Evolutionary conservation across 2,888 invertebrate genomes (phyloP).

Genomic region (Eucriotettix oculatus): DNA sequence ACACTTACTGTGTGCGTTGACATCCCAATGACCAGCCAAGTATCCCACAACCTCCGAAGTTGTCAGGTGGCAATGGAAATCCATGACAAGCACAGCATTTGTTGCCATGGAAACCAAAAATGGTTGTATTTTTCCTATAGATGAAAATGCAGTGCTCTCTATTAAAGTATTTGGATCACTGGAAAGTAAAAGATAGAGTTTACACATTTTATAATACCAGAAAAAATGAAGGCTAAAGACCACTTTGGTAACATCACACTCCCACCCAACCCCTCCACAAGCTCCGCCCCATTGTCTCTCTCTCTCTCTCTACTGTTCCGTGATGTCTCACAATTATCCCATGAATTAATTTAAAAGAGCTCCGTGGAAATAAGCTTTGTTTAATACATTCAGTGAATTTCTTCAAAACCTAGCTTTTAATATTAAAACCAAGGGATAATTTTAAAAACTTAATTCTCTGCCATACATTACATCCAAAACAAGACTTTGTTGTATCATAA

Average conservation of each 20-base stretch:
- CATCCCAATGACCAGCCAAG: constrained; percentile 88
- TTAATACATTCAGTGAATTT: no score
- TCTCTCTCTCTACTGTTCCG: no score
- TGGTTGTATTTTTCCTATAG: constrained; percentile 80
- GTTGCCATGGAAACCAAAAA: constrained; percentile 76
- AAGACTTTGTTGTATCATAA: no score
- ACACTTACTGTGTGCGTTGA: constrained; percentile 75
- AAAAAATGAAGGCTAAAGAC: background rate
- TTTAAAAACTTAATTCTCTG: no score
- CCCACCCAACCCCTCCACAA: no score
- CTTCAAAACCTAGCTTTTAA: no score
- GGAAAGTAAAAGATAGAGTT: constrained; percentile 9
- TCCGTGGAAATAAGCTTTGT: no score
- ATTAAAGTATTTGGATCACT: constrained; percentile 83
- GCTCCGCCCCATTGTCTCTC: no score
- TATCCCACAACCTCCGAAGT: constrained; percentile 92
- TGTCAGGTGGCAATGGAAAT: constrained; percentile 88
- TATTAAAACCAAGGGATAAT: no score
- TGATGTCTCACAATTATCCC: no score
- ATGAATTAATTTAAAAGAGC: no score
- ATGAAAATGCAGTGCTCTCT: constrained; percentile 74
- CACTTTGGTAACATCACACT: background rate
- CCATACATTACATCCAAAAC: no score
- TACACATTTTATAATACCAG: background rate
- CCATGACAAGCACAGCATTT: constrained; percentile 72